A percentile compares a stretch with the other conserved stretches of the same genome.
Evolutionary conservation across 2,888 invertebrate genomes (phyloP).

Genomic region (Tiliacea citrago): DNA sequence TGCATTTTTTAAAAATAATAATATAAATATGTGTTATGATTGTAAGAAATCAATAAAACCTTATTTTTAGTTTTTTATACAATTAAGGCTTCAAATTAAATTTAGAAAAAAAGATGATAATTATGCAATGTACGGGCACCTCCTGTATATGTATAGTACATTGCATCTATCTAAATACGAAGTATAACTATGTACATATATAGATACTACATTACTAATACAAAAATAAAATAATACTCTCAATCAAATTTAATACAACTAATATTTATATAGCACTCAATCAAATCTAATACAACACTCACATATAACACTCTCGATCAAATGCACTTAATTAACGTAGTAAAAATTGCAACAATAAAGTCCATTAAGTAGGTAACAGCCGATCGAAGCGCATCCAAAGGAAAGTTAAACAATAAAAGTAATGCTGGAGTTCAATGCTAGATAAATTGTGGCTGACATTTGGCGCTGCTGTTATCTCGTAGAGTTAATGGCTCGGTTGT

Average conservation of each 20-base stretch:
- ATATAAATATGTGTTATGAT: not conserved
- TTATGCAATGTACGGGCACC: too few relatives aligned
- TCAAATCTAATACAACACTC: too few relatives aligned
- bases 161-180: not conserved
- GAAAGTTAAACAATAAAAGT: slow-evolving; percentile 60
- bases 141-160: not conserved
- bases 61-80: too few relatives aligned
- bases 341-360: slow-evolving; percentile 17
- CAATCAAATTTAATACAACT: too few relatives aligned
- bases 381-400: slow-evolving; percentile 11
- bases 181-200: too few relatives aligned
- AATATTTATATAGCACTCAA: too few relatives aligned
- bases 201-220: too few relatives aligned
- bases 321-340: not conserved
- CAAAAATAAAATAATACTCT: too few relatives aligned
- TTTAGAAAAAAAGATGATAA: too few relatives aligned
- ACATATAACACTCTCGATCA: not conserved
- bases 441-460: slow-evolving; percentile 65
- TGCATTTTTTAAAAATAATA: too few relatives aligned
- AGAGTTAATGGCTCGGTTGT: slow-evolving; percentile 51
- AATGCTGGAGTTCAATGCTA: slow-evolving; percentile 45
- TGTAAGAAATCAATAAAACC: too few relatives aligned
- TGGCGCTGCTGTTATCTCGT: slow-evolving; percentile 58
- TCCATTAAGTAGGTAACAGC: slow-evolving; percentile 22
- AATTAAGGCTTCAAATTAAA: too few relatives aligned